Conservation (phyloP, 2,113 vertebrate species). For the Pycnonotus jocosus region DNA sequence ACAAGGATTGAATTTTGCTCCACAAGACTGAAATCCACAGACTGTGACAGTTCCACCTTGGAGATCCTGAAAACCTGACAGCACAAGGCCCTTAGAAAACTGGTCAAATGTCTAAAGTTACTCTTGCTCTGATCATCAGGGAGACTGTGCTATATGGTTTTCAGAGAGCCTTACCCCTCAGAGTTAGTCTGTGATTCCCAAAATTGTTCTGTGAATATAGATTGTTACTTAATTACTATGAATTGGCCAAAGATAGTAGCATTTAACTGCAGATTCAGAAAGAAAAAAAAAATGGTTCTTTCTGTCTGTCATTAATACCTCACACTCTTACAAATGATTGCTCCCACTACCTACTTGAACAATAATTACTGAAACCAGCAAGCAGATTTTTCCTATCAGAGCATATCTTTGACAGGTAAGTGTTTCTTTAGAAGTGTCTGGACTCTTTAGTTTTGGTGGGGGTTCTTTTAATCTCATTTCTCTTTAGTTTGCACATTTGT, state of each 20-base stretch:
- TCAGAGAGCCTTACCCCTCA: not conserved
- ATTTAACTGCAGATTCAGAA: not conserved
- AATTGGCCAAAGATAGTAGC: not conserved
- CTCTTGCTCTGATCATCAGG: not conserved
- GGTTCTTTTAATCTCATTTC: not conserved
- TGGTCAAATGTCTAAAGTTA: not conserved
- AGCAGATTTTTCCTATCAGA: not conserved
- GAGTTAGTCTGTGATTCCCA: not conserved
- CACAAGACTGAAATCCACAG: not conserved
- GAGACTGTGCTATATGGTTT: not conserved
- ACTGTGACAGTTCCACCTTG: not conserved
- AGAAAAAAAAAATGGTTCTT: not conserved
- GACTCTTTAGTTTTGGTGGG: not conserved
- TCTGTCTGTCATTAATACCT: not conserved
- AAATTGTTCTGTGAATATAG: not conserved
- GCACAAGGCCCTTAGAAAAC: not conserved
- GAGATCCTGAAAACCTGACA: not conserved
- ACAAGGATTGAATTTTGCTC: not conserved
- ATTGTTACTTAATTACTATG: not conserved
- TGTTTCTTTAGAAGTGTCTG: not conserved
- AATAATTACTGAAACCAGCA: slow-evolving; percentile 2
- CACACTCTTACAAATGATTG: not conserved
- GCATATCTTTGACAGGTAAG: not conserved
- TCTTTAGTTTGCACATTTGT: not conserved
- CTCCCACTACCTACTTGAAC: not conserved